Conservation (phyloP, 2,113 vertebrate species). For the Tragelaphus buxtoni region DNA sequence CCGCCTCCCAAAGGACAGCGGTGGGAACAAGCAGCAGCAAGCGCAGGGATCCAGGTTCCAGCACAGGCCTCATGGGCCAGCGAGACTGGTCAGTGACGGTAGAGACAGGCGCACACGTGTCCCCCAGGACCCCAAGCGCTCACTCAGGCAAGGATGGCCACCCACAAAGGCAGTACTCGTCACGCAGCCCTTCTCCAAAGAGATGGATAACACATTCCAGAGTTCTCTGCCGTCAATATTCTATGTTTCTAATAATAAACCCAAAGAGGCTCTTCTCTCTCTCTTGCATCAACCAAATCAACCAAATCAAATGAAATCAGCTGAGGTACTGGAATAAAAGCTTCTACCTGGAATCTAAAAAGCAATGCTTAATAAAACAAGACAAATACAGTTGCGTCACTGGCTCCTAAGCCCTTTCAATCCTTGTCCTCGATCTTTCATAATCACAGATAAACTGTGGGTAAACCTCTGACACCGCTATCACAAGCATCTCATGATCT, state of each 20-base stretch:
- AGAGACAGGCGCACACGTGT: background rate
- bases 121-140: background rate
- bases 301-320: background rate
- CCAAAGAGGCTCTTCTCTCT: background rate
- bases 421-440: background rate
- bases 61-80: background rate
- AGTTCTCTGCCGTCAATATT: background rate
- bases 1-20: background rate
- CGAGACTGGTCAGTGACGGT: background rate
- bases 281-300: slow-evolving; percentile 11
- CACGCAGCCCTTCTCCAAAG: background rate
- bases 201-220: background rate
- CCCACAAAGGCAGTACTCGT: background rate
- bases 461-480: background rate
- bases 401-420: background rate
- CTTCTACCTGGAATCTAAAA: background rate
- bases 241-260: background rate
- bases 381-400: background rate
- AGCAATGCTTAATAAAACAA: background rate
- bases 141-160: background rate
- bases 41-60: background rate
- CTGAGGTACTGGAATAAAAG: background rate
- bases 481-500: background rate
- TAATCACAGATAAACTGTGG: background rate
- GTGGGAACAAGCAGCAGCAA: background rate